Evolutionary conservation across 2,888 invertebrate species (phyloP).

Genomic region (Dryobota labecula): DNA sequence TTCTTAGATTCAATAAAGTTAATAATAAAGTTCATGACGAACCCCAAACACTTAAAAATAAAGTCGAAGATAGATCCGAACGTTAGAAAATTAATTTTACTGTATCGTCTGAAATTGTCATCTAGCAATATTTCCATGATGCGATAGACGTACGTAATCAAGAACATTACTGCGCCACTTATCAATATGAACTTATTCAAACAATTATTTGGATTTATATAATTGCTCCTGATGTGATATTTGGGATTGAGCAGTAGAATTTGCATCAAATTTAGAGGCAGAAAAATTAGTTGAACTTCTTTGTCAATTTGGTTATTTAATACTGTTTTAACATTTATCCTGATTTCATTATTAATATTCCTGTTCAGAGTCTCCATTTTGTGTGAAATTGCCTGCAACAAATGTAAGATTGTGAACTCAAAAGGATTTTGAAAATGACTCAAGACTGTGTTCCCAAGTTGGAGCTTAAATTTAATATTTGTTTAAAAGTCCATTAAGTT

Average conservation of each 20-base stretch:
- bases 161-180: neutral
- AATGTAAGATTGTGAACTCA: too few relatives aligned
- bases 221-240: slow-evolving; percentile 19
- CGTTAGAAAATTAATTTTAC: neutral
- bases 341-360: too few relatives aligned
- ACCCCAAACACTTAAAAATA: neutral
- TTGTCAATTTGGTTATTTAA: too few relatives aligned
- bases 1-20: neutral
- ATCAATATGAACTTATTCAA: slow-evolving; percentile 19
- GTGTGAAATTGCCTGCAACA: too few relatives aligned
- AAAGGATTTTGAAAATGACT: too few relatives aligned
- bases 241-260: slow-evolving; percentile 23
- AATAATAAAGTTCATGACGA: slow-evolving; percentile 8
- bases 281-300: slow-evolving; percentile 15
- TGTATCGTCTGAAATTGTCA: slow-evolving; percentile 21
- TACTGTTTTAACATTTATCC: too few relatives aligned
- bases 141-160: neutral
- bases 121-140: slow-evolving; percentile 9
- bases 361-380: too few relatives aligned
- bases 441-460: too few relatives aligned
- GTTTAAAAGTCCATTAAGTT: too few relatives aligned
- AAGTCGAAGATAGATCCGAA: slow-evolving; percentile 21
- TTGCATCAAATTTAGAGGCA: slow-evolving; percentile 25
- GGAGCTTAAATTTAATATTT: too few relatives aligned
- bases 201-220: slow-evolving; percentile 13